Conservation (phyloP, 2,888 invertebrate genomes). For the Agonopterix alstromeriana region DNA sequence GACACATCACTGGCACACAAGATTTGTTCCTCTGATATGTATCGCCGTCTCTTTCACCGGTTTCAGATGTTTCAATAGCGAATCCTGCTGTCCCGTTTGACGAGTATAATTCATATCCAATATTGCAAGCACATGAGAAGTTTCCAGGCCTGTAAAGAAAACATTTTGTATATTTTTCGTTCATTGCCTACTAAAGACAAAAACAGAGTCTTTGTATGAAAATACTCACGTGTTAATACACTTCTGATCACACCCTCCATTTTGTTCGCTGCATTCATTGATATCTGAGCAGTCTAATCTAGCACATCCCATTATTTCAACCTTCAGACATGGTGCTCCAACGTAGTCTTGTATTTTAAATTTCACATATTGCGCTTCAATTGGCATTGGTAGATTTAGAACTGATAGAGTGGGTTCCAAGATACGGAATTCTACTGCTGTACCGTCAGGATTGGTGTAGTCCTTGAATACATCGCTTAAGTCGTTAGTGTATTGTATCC, state of each 20-base stretch:
- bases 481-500: constrained; percentile 92
- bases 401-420: constrained; percentile 94
- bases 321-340: constrained; percentile 90
- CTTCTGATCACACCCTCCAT: constrained; percentile 96
- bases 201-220: not conserved
- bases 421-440: constrained; percentile 94
- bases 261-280: constrained; percentile 90
- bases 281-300: constrained; percentile 92
- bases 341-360: constrained; percentile 92
- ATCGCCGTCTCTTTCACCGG: constrained; percentile 92
- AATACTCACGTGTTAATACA: constrained; percentile 84
- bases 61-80: constrained; percentile 86
- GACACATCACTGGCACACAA: constrained; percentile 95
- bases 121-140: constrained; percentile 91
- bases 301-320: constrained; percentile 95
- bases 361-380: constrained; percentile 91
- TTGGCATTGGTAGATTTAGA: constrained; percentile 91
- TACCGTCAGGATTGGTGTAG: constrained; percentile 94
- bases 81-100: constrained; percentile 94
- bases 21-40: constrained; percentile 94
- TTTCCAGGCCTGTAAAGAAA: constrained; percentile 82
- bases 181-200: not conserved
- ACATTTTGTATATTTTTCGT: not conserved
- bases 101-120: constrained; percentile 93
- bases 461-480: constrained; percentile 93